Evolutionary conservation across 1,140 invertebrate species (phyloP), one percentile per base, ranked within the genome.

Genomic region (Acromyrmex echinatior): DNA sequence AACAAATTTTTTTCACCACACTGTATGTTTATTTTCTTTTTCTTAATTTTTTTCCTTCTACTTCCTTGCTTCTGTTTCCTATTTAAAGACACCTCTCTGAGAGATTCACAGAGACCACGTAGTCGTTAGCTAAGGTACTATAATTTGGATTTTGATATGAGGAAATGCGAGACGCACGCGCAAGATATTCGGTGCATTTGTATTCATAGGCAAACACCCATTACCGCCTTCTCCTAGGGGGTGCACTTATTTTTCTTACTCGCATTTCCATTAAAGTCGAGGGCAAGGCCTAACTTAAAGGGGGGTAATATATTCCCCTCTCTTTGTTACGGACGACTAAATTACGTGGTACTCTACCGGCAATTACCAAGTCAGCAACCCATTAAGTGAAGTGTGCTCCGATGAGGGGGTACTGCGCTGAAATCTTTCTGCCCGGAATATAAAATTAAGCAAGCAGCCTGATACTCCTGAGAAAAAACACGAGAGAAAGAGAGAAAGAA

Each of bases 351-450:
- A 89, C 90, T 91, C 70, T 68, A 58, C 78, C 70, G 82, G 76
- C 65, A 88, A 91, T 91, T 89, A 91, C 79, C 90, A 88, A 91
- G 90, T 91, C 90, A 91, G 90, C 87, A 91, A 77, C 74, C 87
- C 82, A 91, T 91, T 89, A 87, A 89, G 68, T 58, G 74, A 82
- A 85, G 90, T 89, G 63, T 89, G 53, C 84, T 91, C 62, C 58
- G 82, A 88, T 51, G 79, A 88, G 45, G 53, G 70, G 70, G 80
- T 63, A 70, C 21, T 77, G 60, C 84, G 14, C 21, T 88, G 66
- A 91, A 91, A 77, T 87, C 89, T 88, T 90, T 91, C 89, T 91
- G 85, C 79, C 70, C 25, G 35, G 90, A 91, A 91, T 91, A 87
- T 76, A 76, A 78, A 91, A 91, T 91, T 86, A 91, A 88, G 87